These are phyloP conservation scores for Psilopsiagon aymara DNA, from an alignment of 2,113 vertebrate genomes.

Conservation along the genomic window DNA sequence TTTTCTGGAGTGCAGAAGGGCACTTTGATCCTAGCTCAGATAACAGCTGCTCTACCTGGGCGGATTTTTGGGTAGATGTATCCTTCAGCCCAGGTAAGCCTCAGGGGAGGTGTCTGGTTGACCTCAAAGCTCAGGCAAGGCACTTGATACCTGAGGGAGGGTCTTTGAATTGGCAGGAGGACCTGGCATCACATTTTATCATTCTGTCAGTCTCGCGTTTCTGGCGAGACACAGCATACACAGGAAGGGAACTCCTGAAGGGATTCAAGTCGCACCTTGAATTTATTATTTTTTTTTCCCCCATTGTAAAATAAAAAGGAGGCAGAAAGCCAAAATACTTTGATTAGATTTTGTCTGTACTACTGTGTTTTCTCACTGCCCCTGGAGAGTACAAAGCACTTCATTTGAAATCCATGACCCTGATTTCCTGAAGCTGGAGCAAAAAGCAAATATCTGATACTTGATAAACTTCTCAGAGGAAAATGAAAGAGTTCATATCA, in stretches of 20 bases:
- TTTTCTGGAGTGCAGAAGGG: conserved; percentile 80
- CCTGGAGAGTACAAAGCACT: conserved; percentile 61
- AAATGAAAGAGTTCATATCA: conserved; percentile 26
- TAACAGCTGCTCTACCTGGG: conserved; percentile 85
- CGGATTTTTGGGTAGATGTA: conserved; percentile 77
- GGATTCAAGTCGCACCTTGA: conserved; percentile 74
- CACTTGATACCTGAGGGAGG: conserved; percentile 89
- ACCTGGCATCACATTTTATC: conserved; percentile 81
- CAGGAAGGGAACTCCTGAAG: conserved; percentile 73
- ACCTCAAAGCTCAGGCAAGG: conserved; percentile 87
- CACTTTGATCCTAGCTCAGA: conserved; percentile 92
- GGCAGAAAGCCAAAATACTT: conserved; percentile 77
- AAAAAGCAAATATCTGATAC: conserved; percentile 48
- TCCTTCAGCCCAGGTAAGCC: conserved; percentile 81
- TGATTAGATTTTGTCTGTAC: conserved; percentile 72
- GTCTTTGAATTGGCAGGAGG: conserved; percentile 84
- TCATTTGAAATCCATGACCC: conserved; percentile 67
- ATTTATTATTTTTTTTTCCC: conserved; percentile 16
- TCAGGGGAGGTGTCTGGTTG: conserved; percentile 90
- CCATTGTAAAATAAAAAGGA: conserved; percentile 74
- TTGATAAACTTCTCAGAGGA: conserved; percentile 48
- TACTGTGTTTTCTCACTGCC: conserved; percentile 71
- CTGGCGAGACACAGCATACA: conserved; percentile 64
- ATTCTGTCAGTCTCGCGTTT: conserved; percentile 78
- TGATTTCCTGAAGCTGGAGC: conserved; percentile 57